A percentile compares a stretch with the other conserved stretches of the same genome.
These are phyloP conservation scores for Petrophora chlorosata DNA, from an alignment of 2,888 invertebrate genomes.

Conservation along the genomic window DNA sequence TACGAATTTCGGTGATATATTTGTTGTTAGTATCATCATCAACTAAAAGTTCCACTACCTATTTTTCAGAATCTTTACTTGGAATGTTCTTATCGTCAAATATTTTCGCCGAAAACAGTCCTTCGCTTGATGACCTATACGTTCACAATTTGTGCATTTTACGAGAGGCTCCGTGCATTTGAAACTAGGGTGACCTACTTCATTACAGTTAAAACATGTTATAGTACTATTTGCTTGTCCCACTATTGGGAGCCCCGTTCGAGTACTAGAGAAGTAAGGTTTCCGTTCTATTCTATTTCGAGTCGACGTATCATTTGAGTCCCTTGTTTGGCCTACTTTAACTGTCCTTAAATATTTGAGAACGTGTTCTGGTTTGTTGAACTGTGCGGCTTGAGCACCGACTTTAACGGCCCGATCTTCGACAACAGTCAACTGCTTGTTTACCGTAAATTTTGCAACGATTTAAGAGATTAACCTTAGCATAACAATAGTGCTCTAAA, in stretches of 20 bases:
- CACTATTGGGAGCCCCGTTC: neutral
- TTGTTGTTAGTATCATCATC: neutral
- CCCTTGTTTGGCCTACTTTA: conserved; percentile 13
- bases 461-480: too few species aligned
- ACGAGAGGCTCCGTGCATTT: conserved; percentile 3
- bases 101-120: conserved; percentile 7
- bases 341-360: conserved; percentile 31
- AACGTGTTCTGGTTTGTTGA: conserved; percentile 30
- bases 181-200: conserved; percentile 31
- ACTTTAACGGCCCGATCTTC: conserved; percentile 27
- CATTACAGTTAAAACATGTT: conserved; percentile 26
- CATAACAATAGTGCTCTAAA: conserved; percentile 29
- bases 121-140: conserved; percentile 9
- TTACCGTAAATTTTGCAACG: too few species aligned
- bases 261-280: neutral
- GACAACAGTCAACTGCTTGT: too few species aligned
- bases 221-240: conserved; percentile 3
- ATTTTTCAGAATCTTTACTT: neutral
- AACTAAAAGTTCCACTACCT: neutral
- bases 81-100: neutral
- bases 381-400: conserved; percentile 35
- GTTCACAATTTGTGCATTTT: neutral
- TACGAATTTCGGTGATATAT: neutral
- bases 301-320: neutral
- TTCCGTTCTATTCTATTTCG: neutral